These are phyloP conservation scores for Euplagia quadripunctaria DNA, from an alignment of 2,888 invertebrate genomes.

Conservation along the genomic window DNA sequence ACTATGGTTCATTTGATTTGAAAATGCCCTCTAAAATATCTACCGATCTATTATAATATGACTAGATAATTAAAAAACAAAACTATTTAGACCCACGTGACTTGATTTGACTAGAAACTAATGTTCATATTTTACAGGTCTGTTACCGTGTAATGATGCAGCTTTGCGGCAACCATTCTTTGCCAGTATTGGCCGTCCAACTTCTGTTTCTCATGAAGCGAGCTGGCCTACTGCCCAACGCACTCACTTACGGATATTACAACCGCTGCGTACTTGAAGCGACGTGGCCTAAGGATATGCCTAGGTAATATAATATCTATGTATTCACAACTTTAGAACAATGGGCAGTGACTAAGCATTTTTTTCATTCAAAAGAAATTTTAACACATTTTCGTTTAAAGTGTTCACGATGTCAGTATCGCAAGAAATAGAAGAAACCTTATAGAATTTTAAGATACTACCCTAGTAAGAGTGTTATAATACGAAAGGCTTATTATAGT, in stretches of 20 bases:
- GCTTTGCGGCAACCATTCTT: constrained; percentile 97
- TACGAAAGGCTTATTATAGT: too few species aligned
- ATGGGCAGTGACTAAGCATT: background rate
- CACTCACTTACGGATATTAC: constrained; percentile 97
- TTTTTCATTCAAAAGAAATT: too few species aligned
- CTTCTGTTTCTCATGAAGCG: constrained; percentile 96
- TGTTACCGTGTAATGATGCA: constrained; percentile 99
- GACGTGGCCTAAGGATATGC: constrained; percentile 96
- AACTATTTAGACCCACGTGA: background rate
- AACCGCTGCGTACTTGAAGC: constrained; percentile 96
- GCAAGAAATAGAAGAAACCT: too few species aligned
- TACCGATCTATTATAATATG: too few species aligned
- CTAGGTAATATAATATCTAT: constrained; percentile 74
- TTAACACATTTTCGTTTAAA: too few species aligned
- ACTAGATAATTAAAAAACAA: too few species aligned
- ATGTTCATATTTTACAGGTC: constrained; percentile 84
- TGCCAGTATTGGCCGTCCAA: constrained; percentile 98
- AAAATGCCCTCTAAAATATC: too few species aligned
- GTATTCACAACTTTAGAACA: background rate
- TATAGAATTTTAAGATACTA: too few species aligned
- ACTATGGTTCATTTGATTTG: too few species aligned
- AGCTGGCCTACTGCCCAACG: constrained; percentile 97
- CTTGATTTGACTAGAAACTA: too few species aligned
- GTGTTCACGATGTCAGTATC: too few species aligned
- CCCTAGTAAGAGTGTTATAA: too few species aligned